Base-by-base conservation (phyloP, 2,797 vertebrate species). In the Muscicapa striata region DNA sequence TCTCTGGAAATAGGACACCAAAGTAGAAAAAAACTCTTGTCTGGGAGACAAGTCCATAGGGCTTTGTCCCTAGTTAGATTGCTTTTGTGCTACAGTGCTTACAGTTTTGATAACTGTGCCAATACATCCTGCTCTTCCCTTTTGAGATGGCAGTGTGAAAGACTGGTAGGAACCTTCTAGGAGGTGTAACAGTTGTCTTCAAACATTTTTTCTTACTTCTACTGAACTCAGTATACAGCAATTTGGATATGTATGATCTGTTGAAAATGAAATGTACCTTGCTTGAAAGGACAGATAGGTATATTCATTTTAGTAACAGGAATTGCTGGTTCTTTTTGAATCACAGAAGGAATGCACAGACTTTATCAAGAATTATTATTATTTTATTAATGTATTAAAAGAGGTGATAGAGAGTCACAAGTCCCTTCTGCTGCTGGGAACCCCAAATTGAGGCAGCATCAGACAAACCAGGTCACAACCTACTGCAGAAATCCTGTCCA, bases 371-470 rank as follows among this genome's bases (percentile, higher is more conserved):
- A 57, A 55, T 49, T 24, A 18, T 49, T 1, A 43, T 34, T 41
- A 3, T 69, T 74, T 48, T 61, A 46, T 81, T 74, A 49, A 27
- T 3, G 0, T 45, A 9, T 52, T 72, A 70, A 54, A 23, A 81
- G 40, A 75, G 18, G 21, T 69, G n/a, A 10, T 67, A 79, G 9
- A 32, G 70, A 48, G 34, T 78, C 24, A 41, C 19, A 38, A 30
- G 10, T 59, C 20, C 14, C 1, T 87, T 69, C 32, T 59, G 15
- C 26, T 69, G 30, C 34, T 81, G 48, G 36, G n/a, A 72, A 21
- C 15, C 6, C 8, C 0, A 0, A 48, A 27, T 2, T 69, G 36
- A 32, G 54, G 59, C 20, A 51, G 46, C 22, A 45, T 62, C 0
- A 0, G n/a, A 22, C 0, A 3, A 38, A 49, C 6, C 12, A 51